Percentiles rank a stretch among this genome's conserved stretches.
phyloP scores from a whole-genome alignment of 1,140 invertebrate species.

The Orchesella cincta region DNA sequence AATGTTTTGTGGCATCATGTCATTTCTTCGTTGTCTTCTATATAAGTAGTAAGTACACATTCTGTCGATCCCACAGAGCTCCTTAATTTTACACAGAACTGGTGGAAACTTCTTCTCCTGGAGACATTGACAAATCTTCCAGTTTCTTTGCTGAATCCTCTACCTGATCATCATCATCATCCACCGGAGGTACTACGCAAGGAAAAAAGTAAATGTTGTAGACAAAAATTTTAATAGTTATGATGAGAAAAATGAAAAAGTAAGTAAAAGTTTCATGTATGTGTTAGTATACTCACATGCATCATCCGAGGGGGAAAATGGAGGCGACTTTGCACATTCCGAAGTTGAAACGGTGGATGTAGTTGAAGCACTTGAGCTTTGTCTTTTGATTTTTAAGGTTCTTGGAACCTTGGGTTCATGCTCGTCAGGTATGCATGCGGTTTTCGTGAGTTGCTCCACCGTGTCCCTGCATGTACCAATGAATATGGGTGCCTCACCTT shows the following conservation, averaged over 20 bases:
- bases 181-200: not conserved
- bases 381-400: conserved; percentile 11
- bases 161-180: not conserved
- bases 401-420: conserved; percentile 10
- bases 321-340: not conserved
- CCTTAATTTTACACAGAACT: not conserved
- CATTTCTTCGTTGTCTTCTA: conserved; percentile 12
- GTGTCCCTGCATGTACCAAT: not conserved
- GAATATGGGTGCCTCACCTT: conserved; percentile 8
- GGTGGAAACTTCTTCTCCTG: not conserved
- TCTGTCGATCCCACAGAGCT: not conserved
- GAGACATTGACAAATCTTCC: not conserved
- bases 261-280: too few species aligned
- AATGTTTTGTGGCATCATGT: conserved; percentile 30
- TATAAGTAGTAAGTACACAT: not conserved
- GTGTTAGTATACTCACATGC: not conserved
- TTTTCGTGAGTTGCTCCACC: conserved; percentile 4
- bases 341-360: not conserved
- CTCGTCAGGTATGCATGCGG: conserved; percentile 1
- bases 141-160: not conserved
- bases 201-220: too few species aligned
- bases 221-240: too few species aligned
- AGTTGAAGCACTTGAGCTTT: conserved; percentile 10
- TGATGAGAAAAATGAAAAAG: too few species aligned
- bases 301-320: not conserved